These are phyloP conservation scores for Eudemis profundana DNA, from an alignment of 2,888 invertebrate genomes.

Conservation along the genomic window DNA sequence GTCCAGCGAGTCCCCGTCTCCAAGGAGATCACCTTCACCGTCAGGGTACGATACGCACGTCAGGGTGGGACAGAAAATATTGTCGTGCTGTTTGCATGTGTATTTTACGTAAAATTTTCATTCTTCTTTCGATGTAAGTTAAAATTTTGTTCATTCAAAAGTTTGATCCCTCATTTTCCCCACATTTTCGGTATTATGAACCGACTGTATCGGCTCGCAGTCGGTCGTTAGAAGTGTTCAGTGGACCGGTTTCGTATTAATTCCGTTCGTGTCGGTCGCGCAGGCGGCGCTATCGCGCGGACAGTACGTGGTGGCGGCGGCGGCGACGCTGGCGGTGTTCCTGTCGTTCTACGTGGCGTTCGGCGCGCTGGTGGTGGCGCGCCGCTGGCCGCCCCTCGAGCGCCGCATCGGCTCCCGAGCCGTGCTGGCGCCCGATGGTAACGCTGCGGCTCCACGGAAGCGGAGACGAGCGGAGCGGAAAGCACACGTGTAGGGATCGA, in stretches of 20 bases:
- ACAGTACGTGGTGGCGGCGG: constrained; percentile 67
- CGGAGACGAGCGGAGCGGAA: too few species aligned
- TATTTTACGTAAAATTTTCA: too few species aligned
- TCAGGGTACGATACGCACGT: constrained; percentile 54
- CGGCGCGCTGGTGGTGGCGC: constrained; percentile 68
- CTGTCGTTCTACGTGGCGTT: constrained; percentile 67
- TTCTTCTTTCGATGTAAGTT: too few species aligned
- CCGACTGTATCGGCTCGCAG: too few species aligned
- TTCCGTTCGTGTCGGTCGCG: constrained; percentile 17
- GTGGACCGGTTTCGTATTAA: too few species aligned
- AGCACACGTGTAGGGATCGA: too few species aligned
- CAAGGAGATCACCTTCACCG: constrained; percentile 58
- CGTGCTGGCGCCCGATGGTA: constrained; percentile 57
- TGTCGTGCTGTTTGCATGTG: too few species aligned
- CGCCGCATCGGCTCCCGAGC: constrained; percentile 63
- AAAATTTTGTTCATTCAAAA: too few species aligned
- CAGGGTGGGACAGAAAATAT: background rate
- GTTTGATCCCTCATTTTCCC: too few species aligned
- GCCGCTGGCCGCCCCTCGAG: constrained; percentile 66
- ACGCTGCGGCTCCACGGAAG: too few species aligned
- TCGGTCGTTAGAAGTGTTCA: too few species aligned
- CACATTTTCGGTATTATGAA: too few species aligned
- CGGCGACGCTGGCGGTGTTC: constrained; percentile 63
- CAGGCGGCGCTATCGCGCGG: constrained; percentile 67
- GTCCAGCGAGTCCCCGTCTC: constrained; percentile 36